Evolutionary conservation across 1,140 invertebrate species (phyloP).

Genomic region (Musca domestica): DNA sequence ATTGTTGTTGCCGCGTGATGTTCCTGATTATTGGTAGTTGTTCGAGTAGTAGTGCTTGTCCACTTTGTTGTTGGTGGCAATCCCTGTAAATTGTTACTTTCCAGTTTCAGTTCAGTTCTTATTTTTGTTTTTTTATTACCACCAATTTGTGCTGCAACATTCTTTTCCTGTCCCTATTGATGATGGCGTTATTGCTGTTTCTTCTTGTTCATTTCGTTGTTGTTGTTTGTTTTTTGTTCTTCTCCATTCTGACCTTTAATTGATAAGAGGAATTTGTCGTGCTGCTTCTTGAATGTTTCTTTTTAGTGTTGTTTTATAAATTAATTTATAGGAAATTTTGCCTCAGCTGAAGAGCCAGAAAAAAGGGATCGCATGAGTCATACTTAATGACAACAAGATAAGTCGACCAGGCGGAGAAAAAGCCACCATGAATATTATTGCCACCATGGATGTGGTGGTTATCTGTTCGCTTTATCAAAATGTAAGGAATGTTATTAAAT

Average conservation of each 20-base stretch:
- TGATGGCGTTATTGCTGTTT: no score
- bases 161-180: background rate
- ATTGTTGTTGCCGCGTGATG: background rate
- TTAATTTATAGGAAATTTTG: slow-evolving; percentile 2
- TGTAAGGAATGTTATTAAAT: no score
- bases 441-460: slow-evolving; percentile 46
- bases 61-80: no score
- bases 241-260: slow-evolving; percentile 7
- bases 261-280: slow-evolving; percentile 17
- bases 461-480: slow-evolving; percentile 32
- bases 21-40: background rate
- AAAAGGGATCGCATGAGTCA: no score
- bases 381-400: slow-evolving; percentile 1
- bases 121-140: no score
- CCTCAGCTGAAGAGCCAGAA: no score
- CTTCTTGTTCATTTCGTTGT: no score
- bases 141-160: slow-evolving; percentile 18
- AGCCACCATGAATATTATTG: slow-evolving; percentile 18
- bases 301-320: background rate
- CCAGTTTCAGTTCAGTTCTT: background rate
- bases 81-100: background rate
- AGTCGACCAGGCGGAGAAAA: background rate
- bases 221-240: no score
- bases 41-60: background rate
- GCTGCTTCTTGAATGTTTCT: slow-evolving; percentile 6